These are phyloP conservation scores for Uropsilus gracilis DNA, from an alignment of 2,113 vertebrate species.

Conservation along the genomic window DNA sequence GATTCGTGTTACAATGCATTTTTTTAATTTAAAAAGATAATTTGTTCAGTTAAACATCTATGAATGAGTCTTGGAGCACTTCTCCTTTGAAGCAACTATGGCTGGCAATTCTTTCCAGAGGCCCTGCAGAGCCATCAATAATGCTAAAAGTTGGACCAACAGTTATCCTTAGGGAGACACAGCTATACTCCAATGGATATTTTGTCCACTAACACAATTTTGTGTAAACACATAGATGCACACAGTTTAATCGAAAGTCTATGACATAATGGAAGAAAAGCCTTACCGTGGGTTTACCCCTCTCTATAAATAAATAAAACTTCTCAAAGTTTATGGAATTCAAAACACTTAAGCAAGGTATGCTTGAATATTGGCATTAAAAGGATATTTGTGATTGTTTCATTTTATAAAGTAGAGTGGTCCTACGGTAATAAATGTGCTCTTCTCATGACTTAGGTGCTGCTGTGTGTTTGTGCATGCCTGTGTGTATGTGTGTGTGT, in stretches of 20 bases:
- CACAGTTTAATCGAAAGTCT: background rate
- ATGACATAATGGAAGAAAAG: background rate
- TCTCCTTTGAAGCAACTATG: background rate
- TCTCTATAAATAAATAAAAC: background rate
- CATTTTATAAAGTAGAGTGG: background rate
- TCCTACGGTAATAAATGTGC: background rate
- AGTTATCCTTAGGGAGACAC: background rate
- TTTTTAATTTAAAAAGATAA: conserved; percentile 10
- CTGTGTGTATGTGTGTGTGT: background rate
- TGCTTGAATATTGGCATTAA: background rate
- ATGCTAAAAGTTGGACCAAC: background rate
- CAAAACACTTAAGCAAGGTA: background rate
- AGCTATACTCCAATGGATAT: background rate
- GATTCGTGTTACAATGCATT: background rate
- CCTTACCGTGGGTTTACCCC: background rate
- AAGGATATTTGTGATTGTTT: background rate
- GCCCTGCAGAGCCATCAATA: background rate
- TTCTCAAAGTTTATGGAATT: background rate
- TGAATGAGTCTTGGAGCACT: background rate
- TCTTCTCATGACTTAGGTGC: background rate
- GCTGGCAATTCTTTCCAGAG: background rate
- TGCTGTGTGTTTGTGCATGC: background rate
- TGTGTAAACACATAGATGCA: background rate
- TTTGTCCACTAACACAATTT: background rate
- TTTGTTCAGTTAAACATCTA: background rate